Evolutionary conservation across 2,797 vertebrate species (phyloP), one percentile per base, ranked within the genome.

Genomic region (Kryptopterus vitreolus): DNA sequence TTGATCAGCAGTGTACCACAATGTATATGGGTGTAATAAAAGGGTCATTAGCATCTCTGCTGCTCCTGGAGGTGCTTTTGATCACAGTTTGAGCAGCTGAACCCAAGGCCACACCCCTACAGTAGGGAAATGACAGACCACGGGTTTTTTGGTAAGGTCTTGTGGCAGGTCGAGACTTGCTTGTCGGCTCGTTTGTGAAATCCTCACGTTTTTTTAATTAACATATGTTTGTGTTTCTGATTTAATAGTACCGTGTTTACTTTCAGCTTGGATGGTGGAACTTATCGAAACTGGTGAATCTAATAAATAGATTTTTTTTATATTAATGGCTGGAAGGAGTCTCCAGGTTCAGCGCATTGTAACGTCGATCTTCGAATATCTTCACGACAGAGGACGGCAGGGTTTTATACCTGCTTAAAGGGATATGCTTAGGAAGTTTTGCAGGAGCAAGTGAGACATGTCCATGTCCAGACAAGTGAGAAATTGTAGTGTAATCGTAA

Each of bases 101-200:
- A 88, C 87, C 78, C 3, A 78, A 79, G 81, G 80, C 83, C 87
- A 85, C 88, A 88, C 90, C 89, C 84, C 79, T 72, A 80, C 73
- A 33, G 81, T 81, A 77, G 87, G 83, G 85, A 89, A 87, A 88
- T 75, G 78, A 75, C 70, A 83, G 82, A 84, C 85, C 84, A 81
- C 74, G 87, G 76, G 83, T 84, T 84, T 84, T 84, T 43, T 80
- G 48, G 85, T 82, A 81, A 53, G 81, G 83, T 79, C 80, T 73
- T 82, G 82, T 62, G 80, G 81, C 90, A n/a, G 77, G 92, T 85
- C 86, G 76, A 83, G 88, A 89, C 92, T 78, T 91, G 91, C 88
- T 86, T 59, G 81, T 85, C 57, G 77, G 89, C 81, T 85, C 81
- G 87, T 78, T 84, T 76, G n/a, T 43, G 26, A 33, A 62, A 50